Percentiles rank a stretch among this genome's conserved stretches.
These are phyloP conservation scores for Dolichallabes microphthalmus DNA, from an alignment of 2,113 vertebrate genomes.

Conservation along the genomic window DNA sequence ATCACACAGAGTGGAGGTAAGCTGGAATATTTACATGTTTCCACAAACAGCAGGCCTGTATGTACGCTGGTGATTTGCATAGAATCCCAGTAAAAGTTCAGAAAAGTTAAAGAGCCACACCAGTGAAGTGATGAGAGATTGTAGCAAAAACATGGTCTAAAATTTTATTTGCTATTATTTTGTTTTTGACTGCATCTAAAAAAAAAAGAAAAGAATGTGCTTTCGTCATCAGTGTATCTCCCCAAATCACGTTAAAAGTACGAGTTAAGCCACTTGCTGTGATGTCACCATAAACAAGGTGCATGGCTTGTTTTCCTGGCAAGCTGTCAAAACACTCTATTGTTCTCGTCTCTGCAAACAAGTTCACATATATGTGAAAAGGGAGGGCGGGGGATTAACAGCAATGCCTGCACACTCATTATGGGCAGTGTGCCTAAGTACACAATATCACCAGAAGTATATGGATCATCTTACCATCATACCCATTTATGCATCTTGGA, in stretches of 20 bases:
- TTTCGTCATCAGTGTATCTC: background rate
- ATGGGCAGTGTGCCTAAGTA: background rate
- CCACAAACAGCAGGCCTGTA: slow-evolving; percentile 2
- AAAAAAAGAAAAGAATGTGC: background rate
- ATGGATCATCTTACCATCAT: background rate
- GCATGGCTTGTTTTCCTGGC: background rate
- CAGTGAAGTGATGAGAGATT: background rate
- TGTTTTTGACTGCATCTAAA: background rate
- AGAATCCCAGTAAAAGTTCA: background rate
- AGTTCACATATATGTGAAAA: background rate
- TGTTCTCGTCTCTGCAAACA: background rate
- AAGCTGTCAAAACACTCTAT: slow-evolving; percentile 4
- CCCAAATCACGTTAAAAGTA: background rate
- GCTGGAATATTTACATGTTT: slow-evolving; percentile 35
- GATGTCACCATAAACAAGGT: background rate
- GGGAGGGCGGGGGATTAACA: background rate
- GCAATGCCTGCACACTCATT: background rate
- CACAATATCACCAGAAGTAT: background rate
- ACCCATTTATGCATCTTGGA: background rate
- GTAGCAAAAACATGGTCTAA: background rate
- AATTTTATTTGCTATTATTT: background rate
- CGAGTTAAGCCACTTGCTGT: background rate
- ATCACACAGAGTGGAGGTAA: slow-evolving; percentile 92
- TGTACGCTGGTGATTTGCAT: slow-evolving; percentile 30
- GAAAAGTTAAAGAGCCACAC: background rate